Percentiles rank a stretch among this genome's conserved stretches.
phyloP scores from a whole-genome alignment of 2,888 invertebrate genomes.

The Rhagium mordax region DNA sequence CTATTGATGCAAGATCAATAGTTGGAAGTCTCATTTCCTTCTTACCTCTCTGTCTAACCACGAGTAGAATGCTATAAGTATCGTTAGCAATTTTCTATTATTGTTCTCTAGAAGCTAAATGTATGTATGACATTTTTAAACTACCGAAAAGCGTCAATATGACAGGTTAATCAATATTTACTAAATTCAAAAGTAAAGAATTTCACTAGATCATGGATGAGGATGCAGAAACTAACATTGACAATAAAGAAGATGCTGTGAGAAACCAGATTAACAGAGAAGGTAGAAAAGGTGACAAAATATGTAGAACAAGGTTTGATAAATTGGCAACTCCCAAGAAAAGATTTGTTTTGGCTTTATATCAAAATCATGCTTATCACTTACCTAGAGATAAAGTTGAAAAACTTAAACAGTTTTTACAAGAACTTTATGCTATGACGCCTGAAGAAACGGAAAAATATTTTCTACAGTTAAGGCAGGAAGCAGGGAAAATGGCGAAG shows the following conservation, averaged over 20 bases:
- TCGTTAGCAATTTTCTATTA: too few species aligned
- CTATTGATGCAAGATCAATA: too few species aligned
- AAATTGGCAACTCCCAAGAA: conserved; percentile 73
- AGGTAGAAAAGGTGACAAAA: conserved; percentile 35
- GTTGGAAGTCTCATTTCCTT: too few species aligned
- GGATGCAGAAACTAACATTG: conserved; percentile 14
- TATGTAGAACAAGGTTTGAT: conserved; percentile 68
- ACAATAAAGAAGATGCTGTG: conserved; percentile 35
- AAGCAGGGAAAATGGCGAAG: conserved; percentile 41
- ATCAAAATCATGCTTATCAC: conserved; percentile 72
- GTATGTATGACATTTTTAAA: background rate
- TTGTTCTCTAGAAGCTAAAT: too few species aligned
- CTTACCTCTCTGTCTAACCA: too few species aligned
- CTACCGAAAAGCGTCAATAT: background rate
- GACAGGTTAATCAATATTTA: background rate
- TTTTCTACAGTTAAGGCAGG: conserved; percentile 70
- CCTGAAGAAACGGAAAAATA: conserved; percentile 74
- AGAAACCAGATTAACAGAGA: conserved; percentile 40
- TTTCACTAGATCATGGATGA: background rate
- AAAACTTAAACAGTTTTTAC: conserved; percentile 73
- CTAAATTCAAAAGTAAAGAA: conserved; percentile 1
- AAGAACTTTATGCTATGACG: conserved; percentile 69
- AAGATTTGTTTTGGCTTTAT: conserved; percentile 71
- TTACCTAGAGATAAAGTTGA: conserved; percentile 72
- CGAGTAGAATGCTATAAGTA: too few species aligned